phyloP scores from a whole-genome alignment of 2,113 vertebrate species.

The Scartelaos histophorus region DNA sequence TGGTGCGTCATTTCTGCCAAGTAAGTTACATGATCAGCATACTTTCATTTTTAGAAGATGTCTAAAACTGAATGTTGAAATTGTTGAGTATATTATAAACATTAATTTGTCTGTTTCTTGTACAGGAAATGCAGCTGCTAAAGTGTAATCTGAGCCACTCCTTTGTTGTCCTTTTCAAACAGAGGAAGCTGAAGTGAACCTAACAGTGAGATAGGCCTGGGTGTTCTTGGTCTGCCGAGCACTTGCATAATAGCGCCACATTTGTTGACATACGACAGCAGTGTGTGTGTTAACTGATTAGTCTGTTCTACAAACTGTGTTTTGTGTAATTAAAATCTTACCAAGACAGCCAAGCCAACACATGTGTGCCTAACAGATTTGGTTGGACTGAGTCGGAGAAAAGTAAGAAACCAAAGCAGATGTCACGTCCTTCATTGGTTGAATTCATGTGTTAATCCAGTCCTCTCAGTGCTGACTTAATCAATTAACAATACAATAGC shows the following conservation, averaged over 20 bases:
- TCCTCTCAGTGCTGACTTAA: neutral
- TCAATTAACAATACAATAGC: neutral
- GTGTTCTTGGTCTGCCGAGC: conserved; percentile 6
- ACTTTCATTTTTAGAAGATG: neutral
- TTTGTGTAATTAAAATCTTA: neutral
- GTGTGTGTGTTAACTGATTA: neutral
- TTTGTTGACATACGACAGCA: neutral
- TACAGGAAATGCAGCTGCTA: too few species aligned
- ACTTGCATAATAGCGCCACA: neutral
- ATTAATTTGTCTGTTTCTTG: too few species aligned
- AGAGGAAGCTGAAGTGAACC: too few species aligned
- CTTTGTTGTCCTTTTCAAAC: neutral
- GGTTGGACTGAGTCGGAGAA: neutral
- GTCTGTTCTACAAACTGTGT: neutral
- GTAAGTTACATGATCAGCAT: neutral
- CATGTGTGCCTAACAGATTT: neutral
- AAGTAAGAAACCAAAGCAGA: neutral
- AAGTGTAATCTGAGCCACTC: conserved; percentile 23
- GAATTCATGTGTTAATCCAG: neutral
- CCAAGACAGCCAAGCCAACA: neutral
- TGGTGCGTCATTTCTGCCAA: neutral
- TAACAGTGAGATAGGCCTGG: too few species aligned
- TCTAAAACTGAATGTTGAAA: neutral
- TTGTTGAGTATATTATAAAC: neutral
- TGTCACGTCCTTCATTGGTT: neutral